A percentile compares a stretch with the other conserved stretches of the same genome.
Conservation (phyloP, 1,140 invertebrate species). For the Orius insidiosus region DNA sequence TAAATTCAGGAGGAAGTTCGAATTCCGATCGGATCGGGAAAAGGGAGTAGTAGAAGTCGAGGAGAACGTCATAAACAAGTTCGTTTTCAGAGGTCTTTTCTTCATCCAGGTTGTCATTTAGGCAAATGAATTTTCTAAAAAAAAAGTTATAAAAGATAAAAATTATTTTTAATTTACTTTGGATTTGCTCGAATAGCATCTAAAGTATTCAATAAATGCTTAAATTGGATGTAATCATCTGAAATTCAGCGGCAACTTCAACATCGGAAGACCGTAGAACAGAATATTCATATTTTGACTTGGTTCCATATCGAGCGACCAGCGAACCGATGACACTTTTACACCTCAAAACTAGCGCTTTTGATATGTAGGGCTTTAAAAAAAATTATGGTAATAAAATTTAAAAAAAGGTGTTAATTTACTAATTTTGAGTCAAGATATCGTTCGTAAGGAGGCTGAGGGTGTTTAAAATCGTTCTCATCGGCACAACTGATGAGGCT, state of each 20-base stretch:
- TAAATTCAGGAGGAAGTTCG: constrained; percentile 48
- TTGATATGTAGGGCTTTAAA: not conserved
- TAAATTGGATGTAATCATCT: constrained; percentile 35
- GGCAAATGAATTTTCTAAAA: constrained; percentile 65
- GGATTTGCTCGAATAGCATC: constrained; percentile 32
- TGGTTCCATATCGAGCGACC: constrained; percentile 29
- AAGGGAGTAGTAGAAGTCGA: constrained; percentile 60
- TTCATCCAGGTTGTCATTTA: constrained; percentile 70
- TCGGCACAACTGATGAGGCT: constrained; percentile 45
- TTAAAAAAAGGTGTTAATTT: too few species aligned
- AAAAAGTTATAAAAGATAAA: constrained; percentile 10
- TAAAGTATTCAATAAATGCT: constrained; percentile 28
- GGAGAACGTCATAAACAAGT: constrained; percentile 47
- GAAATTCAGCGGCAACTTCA: constrained; percentile 31
- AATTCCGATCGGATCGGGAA: constrained; percentile 56
- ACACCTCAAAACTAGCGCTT: constrained; percentile 1
- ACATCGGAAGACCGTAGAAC: constrained; percentile 33
- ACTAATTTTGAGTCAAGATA: constrained; percentile 60
- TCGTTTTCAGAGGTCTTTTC: constrained; percentile 38
- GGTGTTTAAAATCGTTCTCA: constrained; percentile 18
- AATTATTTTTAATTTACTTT: constrained; percentile 25
- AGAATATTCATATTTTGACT: constrained; percentile 36
- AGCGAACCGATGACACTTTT: not conserved
- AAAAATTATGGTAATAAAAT: too few species aligned
- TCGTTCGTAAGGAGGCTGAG: constrained; percentile 38